A percentile compares a stretch with the other conserved stretches of the same genome.
These are phyloP conservation scores for Lepidotrigona ventralis DNA, from an alignment of 1,140 invertebrate species.

Conservation along the genomic window DNA sequence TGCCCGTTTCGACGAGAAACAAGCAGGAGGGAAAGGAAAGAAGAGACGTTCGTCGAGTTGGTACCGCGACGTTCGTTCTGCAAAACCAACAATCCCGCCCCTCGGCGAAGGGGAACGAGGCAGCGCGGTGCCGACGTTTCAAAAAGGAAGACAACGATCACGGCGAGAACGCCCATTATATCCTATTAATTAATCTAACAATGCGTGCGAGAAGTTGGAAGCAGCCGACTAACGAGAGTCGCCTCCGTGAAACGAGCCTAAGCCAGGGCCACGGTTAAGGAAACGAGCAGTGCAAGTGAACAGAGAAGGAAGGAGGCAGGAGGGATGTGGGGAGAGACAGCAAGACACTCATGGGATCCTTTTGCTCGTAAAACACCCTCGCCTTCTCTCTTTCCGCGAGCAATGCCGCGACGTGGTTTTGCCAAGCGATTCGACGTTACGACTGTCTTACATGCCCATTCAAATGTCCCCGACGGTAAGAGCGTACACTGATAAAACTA, in stretches of 20 bases:
- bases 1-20: neutral
- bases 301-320: neutral
- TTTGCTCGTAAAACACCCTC: constrained; percentile 65
- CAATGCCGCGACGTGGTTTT: constrained; percentile 12
- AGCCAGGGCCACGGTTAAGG: neutral
- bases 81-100: constrained; percentile 11
- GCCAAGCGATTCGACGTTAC: constrained; percentile 47
- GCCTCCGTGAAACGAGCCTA: constrained; percentile 22
- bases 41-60: neutral
- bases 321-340: too few relatives aligned
- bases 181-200: constrained; percentile 68
- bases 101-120: neutral
- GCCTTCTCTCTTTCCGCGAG: constrained; percentile 27
- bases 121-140: neutral
- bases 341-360: constrained; percentile 38
- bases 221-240: constrained; percentile 59
- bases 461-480: constrained; percentile 64
- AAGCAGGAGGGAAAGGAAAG: neutral
- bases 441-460: constrained; percentile 59
- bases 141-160: constrained; percentile 49
- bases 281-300: neutral
- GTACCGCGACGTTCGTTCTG: neutral
- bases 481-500: constrained; percentile 60
- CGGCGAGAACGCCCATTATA: constrained; percentile 57
- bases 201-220: constrained; percentile 60